A percentile compares a stretch with the other conserved stretches of the same genome.
These are phyloP conservation scores for Drosophila funebris DNA, from an alignment of 1,140 invertebrate genomes.

Conservation along the genomic window DNA sequence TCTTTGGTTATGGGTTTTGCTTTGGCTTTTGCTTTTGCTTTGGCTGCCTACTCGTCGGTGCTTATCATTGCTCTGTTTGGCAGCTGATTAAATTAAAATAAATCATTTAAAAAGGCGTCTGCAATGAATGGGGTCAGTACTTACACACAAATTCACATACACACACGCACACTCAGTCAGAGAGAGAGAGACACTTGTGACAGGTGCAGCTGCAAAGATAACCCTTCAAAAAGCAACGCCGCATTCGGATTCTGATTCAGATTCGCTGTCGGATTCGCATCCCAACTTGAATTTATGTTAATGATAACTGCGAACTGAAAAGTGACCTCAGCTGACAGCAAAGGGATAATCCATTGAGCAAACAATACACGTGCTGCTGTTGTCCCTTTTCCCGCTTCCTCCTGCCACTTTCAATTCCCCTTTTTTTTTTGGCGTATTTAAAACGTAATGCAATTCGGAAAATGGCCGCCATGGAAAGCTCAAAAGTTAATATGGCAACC, in stretches of 20 bases:
- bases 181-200: conserved; percentile 25
- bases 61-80: conserved; percentile 77
- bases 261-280: neutral
- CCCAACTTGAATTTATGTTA: conserved; percentile 35
- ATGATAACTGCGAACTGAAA: conserved; percentile 38
- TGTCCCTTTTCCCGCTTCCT: neutral
- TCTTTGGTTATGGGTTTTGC: conserved; percentile 4
- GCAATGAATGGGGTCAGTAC: conserved; percentile 40
- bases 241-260: conserved; percentile 15
- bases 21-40: neutral
- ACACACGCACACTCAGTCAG: neutral
- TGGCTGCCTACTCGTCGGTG: conserved; percentile 44
- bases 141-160: neutral
- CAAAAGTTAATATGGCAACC: conserved; percentile 44
- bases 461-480: conserved; percentile 34
- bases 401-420: neutral
- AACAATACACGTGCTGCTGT: conserved; percentile 57
- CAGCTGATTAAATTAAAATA: conserved; percentile 80
- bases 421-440: neutral
- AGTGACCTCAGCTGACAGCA: conserved; percentile 72
- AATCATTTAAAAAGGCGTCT: conserved; percentile 68
- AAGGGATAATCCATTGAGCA: conserved; percentile 67
- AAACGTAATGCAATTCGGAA: conserved; percentile 12
- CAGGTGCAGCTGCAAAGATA: conserved; percentile 47
- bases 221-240: conserved; percentile 37